phyloP scores from a whole-genome alignment of 2,797 vertebrate species.

The Oceanodroma leucorhoa region DNA sequence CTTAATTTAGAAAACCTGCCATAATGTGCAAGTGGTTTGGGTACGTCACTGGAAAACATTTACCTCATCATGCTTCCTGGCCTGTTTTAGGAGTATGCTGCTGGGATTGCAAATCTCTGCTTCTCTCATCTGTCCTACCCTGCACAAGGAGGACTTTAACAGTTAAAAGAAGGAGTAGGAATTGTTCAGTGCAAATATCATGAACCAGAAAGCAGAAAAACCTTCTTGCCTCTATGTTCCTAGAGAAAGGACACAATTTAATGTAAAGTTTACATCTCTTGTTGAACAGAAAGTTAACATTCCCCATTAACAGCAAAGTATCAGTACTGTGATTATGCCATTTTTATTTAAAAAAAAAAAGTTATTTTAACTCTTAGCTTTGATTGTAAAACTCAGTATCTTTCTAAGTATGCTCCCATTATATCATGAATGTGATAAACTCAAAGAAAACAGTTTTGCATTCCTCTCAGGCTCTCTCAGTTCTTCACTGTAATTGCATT shows the following conservation, averaged over 20 bases:
- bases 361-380: background rate
- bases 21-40: background rate
- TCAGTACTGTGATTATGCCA: fast-evolving
- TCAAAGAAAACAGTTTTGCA: background rate
- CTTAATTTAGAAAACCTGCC: background rate
- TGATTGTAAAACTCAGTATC: background rate
- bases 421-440: background rate
- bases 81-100: background rate
- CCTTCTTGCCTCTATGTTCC: background rate
- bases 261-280: background rate
- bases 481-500: background rate
- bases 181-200: background rate
- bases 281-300: background rate
- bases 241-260: background rate
- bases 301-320: background rate
- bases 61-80: background rate
- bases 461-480: background rate
- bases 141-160: background rate
- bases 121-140: background rate
- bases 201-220: background rate
- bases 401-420: background rate
- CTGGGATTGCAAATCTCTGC: background rate
- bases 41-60: background rate
- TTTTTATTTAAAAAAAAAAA: background rate
- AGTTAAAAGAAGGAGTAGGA: background rate